phyloP scores from a whole-genome alignment of 2,797 vertebrate genomes.

The Chelon labrosus region DNA sequence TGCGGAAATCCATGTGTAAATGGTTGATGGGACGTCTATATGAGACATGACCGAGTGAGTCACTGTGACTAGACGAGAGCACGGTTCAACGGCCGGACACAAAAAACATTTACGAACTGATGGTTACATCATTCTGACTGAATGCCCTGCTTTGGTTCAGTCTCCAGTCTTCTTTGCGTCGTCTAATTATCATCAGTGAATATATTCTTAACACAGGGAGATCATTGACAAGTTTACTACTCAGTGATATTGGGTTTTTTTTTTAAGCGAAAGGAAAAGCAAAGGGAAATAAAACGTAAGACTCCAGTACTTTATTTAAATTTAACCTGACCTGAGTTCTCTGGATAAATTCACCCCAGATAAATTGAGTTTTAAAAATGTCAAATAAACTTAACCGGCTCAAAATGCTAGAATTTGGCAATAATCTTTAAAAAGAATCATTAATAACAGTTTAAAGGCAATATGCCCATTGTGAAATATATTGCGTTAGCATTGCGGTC shows the following conservation, averaged over 20 bases:
- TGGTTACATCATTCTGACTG: slow-evolving; percentile 16
- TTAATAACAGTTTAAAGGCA: slow-evolving; percentile 36
- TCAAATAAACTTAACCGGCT: slow-evolving; percentile 21
- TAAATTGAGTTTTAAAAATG: slow-evolving; percentile 24
- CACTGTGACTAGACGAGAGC: slow-evolving; percentile 36
- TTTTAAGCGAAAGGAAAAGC: neutral
- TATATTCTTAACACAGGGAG: too few species aligned
- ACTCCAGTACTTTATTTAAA: too few species aligned
- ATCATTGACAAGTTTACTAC: neutral
- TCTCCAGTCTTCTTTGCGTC: slow-evolving; percentile 1
- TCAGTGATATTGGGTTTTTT: neutral
- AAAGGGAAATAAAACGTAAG: neutral
- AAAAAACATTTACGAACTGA: slow-evolving; percentile 22
- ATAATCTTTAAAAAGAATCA: neutral
- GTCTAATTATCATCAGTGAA: neutral
- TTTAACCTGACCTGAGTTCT: neutral
- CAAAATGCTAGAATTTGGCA: slow-evolving; percentile 17
- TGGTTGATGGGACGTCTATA: slow-evolving; percentile 53
- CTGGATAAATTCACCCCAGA: slow-evolving; percentile 9
- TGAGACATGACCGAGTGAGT: slow-evolving; percentile 57
- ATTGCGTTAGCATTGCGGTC: slow-evolving; percentile 34
- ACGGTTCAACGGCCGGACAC: slow-evolving; percentile 25
- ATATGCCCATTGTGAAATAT: slow-evolving; percentile 21
- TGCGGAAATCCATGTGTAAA: slow-evolving; percentile 43
- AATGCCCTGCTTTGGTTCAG: slow-evolving; percentile 10